These are phyloP conservation scores for Chiloscyllium plagiosum DNA, from an alignment of 2,113 vertebrate species.

Conservation along the genomic window DNA sequence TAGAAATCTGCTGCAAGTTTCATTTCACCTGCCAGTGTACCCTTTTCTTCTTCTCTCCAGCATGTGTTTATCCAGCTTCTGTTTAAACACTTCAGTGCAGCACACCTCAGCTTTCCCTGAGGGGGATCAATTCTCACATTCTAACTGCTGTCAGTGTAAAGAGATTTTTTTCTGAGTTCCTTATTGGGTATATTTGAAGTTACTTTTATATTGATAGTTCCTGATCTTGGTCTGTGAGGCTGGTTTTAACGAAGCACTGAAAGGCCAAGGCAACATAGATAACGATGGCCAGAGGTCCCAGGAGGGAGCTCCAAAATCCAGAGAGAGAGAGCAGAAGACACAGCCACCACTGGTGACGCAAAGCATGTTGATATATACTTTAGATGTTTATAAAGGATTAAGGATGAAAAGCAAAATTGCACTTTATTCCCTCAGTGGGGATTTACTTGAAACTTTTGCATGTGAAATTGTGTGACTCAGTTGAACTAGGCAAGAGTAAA, in stretches of 20 bases:
- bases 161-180: neutral
- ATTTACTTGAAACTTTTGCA: neutral
- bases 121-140: neutral
- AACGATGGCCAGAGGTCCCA: neutral
- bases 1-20: neutral
- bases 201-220: neutral
- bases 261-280: neutral
- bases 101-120: neutral
- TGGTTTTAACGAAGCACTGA: neutral
- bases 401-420: neutral
- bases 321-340: neutral
- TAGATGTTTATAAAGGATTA: neutral
- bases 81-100: neutral
- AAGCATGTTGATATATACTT: neutral
- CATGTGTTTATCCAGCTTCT: neutral
- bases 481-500: neutral
- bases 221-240: neutral
- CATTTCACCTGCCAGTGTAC: neutral
- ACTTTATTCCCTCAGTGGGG: neutral
- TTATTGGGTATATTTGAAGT: neutral
- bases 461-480: neutral
- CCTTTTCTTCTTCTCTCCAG: neutral
- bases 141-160: neutral
- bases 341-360: neutral
- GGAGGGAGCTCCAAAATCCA: neutral